Evolutionary conservation across 2,797 vertebrate genomes (phyloP).

Genomic region (Lacerta viridis): DNA sequence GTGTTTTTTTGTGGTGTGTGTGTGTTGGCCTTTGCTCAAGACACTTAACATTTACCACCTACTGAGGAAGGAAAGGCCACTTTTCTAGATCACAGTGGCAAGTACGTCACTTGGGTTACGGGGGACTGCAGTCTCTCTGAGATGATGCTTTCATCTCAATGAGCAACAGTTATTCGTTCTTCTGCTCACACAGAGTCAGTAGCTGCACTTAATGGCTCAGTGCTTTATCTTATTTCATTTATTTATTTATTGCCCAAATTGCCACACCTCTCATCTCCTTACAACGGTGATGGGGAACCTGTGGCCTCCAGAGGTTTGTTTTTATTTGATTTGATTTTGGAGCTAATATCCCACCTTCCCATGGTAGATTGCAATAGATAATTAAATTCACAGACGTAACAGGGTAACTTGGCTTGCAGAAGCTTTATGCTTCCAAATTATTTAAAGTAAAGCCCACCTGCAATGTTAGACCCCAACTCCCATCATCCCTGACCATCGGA

Average conservation of each 20-base stretch:
- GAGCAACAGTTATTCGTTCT: neutral
- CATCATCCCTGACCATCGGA: neutral
- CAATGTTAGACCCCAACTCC: neutral
- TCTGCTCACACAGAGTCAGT: neutral
- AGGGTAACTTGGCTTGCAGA: too few species aligned
- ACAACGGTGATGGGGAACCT: neutral
- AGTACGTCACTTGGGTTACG: neutral
- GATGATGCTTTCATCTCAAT: neutral
- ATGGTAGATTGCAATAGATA: too few species aligned
- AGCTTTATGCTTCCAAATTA: too few species aligned
- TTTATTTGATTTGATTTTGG: too few species aligned
- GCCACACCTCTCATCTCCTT: neutral
- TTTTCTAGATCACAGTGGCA: neutral
- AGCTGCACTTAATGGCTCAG: neutral
- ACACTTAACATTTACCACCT: neutral
- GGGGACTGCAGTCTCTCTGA: neutral
- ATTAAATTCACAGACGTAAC: too few species aligned
- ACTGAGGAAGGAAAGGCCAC: conserved; percentile 22
- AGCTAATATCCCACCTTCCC: too few species aligned
- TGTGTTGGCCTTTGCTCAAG: conserved; percentile 15
- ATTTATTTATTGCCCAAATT: neutral
- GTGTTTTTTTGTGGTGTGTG: too few species aligned
- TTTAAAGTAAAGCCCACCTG: too few species aligned
- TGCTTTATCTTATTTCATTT: neutral
- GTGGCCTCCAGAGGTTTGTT: neutral